A percentile compares a stretch with the other conserved stretches of the same genome.
phyloP scores from a whole-genome alignment of 2,888 invertebrate species.

The Pecten maximus region DNA sequence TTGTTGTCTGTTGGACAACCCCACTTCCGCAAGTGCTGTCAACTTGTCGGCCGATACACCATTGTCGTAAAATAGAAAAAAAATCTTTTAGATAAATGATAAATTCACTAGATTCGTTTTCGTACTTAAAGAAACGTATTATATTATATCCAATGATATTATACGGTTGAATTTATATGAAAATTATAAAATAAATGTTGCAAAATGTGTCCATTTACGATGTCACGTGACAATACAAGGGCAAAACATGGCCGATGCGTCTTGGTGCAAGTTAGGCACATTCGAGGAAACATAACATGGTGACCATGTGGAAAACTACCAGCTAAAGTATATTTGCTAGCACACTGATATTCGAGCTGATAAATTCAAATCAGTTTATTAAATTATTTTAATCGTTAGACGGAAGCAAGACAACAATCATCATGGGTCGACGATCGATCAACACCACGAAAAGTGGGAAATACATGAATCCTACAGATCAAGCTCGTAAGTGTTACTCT shows the following conservation, averaged over 20 bases:
- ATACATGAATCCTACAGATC: slow-evolving; percentile 99
- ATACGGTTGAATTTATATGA: background rate
- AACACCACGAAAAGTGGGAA: slow-evolving; percentile 99
- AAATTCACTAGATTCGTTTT: background rate
- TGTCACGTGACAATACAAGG: background rate
- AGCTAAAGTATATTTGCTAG: background rate
- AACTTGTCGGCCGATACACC: background rate
- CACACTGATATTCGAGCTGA: background rate
- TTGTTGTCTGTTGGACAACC: no score
- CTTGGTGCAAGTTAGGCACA: background rate
- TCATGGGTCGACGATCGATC: slow-evolving; percentile 97
- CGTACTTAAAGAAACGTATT: background rate
- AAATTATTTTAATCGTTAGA: background rate
- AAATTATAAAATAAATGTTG: background rate
- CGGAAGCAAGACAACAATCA: slow-evolving; percentile 51
- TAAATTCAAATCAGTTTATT: background rate
- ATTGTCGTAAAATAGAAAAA: background rate
- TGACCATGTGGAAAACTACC: background rate
- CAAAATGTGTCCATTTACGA: background rate
- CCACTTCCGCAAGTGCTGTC: background rate
- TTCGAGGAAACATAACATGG: background rate
- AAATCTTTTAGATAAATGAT: background rate
- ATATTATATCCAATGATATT: no score
- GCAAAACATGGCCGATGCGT: slow-evolving; percentile 14
- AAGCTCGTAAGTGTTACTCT: slow-evolving; percentile 91